Base-by-base conservation (phyloP, 2,113 vertebrate genomes). In the Nibea albiflora region DNA sequence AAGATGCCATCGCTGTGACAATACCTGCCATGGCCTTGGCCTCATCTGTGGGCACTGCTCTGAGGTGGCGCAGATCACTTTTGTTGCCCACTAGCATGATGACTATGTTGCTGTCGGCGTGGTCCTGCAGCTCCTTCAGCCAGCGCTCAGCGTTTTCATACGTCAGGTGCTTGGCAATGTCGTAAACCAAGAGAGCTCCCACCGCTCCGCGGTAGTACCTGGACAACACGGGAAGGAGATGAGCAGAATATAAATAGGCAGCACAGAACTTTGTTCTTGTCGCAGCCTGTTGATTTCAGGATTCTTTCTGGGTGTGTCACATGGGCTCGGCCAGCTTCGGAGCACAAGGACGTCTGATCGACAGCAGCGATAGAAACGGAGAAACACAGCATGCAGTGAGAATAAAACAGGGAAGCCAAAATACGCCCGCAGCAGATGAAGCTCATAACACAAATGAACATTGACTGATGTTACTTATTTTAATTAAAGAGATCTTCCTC, bases 21-120 rank as follows among this genome's bases (percentile, higher is more conserved):
- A 4, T 73, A 97, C 96, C 96, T 94, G 96, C 92, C 0, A 97
- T 95, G 50, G 94, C 95, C 83, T 81, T 94, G 77, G 96, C 95
- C 88, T 97, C 95, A 0, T 97, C 96, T 0, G 95, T 95, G 81
- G 96, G 96, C 79, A 97, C 96, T 0, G 96, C 96, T n/a, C 96
- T 89, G 1, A 97, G 93, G 90, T 97, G 96, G 26, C 95, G 94
- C 46, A 95, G 88, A 75, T 95, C 94, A 2, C 95, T 95, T 91
- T 97, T 97, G 94, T 96, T 97, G 67, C 96, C 96, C 90, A 97
- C 96, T 24, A 97, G 88, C 96, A 97, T 97, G 94, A 97, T 95
- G 92, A 96, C 95, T 0, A 97, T 97, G 94, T 96, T 96, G 92
- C 92, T 91, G 0, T 97, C 96, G 0, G 96, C 96, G 0, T 97